Evolutionary conservation across 2,113 vertebrate genomes (phyloP).

Genomic region (Campylomormyrus numenius): DNA sequence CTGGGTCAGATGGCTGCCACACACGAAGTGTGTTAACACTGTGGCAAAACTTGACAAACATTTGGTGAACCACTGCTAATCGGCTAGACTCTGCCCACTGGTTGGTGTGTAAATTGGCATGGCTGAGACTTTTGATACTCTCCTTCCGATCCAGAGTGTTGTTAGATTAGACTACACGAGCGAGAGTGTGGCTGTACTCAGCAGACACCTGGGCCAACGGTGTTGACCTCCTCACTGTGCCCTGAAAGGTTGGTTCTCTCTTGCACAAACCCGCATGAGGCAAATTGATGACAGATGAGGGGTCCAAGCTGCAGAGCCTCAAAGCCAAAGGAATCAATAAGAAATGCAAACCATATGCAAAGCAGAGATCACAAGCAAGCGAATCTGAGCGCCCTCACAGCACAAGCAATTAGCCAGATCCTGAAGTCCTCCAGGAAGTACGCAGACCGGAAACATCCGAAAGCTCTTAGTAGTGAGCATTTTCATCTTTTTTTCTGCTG

Average conservation of each 20-base stretch:
- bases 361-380: slow-evolving; percentile 17
- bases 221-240: background rate
- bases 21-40: background rate
- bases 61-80: background rate
- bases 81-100: background rate
- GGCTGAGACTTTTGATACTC: background rate
- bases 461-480: background rate
- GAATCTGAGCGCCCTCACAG: background rate
- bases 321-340: slow-evolving; percentile 21
- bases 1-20: background rate
- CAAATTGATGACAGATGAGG: slow-evolving; percentile 22
- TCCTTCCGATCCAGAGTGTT: background rate
- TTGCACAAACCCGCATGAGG: background rate
- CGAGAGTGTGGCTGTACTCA: background rate
- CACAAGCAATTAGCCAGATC: background rate
- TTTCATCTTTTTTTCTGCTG: background rate
- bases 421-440: background rate
- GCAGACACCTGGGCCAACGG: background rate
- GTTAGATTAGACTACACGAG: background rate
- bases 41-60: background rate
- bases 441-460: background rate
- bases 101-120: background rate
- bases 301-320: background rate
- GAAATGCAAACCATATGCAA: slow-evolving; percentile 32
- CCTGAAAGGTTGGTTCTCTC: background rate